A percentile compares a stretch with the other conserved stretches of the same genome.
Conservation (phyloP, 2,888 invertebrate genomes). For the Stegophylla sp. region DNA sequence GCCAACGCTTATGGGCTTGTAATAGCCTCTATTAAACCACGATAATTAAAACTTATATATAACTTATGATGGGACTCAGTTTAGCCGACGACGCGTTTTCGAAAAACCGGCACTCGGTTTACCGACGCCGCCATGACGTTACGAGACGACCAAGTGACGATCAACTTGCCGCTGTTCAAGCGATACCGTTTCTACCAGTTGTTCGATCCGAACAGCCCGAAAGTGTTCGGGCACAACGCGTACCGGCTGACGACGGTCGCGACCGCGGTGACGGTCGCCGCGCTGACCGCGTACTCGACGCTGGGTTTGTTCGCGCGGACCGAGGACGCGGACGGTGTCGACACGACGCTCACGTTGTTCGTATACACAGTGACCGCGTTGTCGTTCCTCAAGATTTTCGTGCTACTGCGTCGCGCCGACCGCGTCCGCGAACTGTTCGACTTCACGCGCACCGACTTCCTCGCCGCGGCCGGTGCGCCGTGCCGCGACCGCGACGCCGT, state of each 20-base stretch:
- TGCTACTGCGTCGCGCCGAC: not conserved
- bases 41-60: no score
- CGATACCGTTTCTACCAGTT: constrained; percentile 15
- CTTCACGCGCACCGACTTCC: not conserved
- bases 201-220: constrained; percentile 5
- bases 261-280: not conserved
- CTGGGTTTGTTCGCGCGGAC: not conserved
- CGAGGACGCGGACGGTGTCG: not conserved
- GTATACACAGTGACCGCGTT: not conserved
- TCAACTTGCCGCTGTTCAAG: constrained; percentile 16
- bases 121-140: no score
- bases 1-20: no score
- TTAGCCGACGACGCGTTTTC: no score
- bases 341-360: not conserved
- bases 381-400: not conserved
- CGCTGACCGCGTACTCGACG: not conserved
- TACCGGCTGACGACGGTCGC: not conserved
- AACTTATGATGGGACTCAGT: no score
- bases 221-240: not conserved
- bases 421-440: not conserved
- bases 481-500: not conserved
- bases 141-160: not conserved
- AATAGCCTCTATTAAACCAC: no score
- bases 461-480: not conserved
- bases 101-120: no score